phyloP scores from a whole-genome alignment of 2,113 vertebrate species.

The Macroglossus sobrinus region DNA sequence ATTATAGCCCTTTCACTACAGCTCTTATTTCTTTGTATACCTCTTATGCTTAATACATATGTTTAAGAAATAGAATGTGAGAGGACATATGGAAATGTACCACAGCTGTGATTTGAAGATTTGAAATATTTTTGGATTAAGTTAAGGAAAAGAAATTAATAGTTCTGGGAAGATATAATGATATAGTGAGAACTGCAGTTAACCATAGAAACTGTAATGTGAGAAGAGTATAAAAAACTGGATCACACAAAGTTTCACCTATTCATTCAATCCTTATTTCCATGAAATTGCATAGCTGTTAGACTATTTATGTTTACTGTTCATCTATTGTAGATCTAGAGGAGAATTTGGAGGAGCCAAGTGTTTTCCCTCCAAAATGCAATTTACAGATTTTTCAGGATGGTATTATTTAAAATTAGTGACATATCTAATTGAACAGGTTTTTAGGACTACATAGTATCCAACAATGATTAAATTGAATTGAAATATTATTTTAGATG shows the following conservation, averaged over 20 bases:
- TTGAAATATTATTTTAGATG: background rate
- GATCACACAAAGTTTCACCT: background rate
- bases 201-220: background rate
- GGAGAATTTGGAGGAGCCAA: background rate
- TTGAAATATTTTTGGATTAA: background rate
- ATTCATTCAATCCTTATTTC: background rate
- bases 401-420: conserved; percentile 26
- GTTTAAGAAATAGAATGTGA: conserved; percentile 18
- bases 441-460: background rate
- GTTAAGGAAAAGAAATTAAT: background rate
- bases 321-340: background rate
- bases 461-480: background rate
- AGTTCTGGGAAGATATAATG: background rate
- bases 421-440: background rate
- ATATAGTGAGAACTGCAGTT: background rate
- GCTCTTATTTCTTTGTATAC: background rate
- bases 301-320: background rate
- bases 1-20: background rate
- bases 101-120: background rate
- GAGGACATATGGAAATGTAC: background rate
- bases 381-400: conserved; percentile 20
- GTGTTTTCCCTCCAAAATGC: background rate
- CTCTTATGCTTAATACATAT: background rate
- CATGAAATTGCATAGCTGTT: background rate
- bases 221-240: background rate